phyloP scores from a whole-genome alignment of 2,113 vertebrate genomes.

The Mirounga angustirostris region DNA sequence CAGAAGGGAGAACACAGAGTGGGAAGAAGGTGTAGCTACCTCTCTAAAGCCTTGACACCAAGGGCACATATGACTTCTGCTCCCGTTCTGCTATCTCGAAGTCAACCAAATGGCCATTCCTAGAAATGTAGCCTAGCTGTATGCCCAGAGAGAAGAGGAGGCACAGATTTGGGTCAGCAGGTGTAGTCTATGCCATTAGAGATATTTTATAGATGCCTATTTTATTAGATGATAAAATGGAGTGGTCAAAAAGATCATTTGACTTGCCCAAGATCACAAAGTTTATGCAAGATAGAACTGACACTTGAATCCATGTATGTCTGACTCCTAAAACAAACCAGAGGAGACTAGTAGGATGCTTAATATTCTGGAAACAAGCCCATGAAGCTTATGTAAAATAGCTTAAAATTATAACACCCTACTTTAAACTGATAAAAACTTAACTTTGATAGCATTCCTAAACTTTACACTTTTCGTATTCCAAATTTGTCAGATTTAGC shows the following conservation, averaged over 20 bases:
- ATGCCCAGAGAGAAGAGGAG: background rate
- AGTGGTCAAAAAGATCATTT: background rate
- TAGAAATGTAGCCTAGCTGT: too few species aligned
- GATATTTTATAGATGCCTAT: background rate
- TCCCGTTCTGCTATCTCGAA: background rate
- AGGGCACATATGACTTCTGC: accelerated
- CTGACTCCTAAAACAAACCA: background rate
- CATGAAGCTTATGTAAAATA: background rate
- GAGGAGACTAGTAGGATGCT: background rate
- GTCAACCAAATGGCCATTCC: background rate
- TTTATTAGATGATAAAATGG: background rate
- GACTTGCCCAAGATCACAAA: background rate
- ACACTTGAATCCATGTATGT: background rate
- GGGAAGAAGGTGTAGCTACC: accelerated
- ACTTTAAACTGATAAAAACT: background rate
- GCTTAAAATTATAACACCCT: background rate
- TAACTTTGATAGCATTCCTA: background rate
- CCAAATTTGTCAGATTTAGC: background rate
- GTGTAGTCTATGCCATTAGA: background rate
- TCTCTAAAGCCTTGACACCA: background rate
- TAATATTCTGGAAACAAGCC: background rate
- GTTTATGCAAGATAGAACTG: background rate
- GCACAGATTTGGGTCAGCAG: background rate
- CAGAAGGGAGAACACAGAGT: background rate
- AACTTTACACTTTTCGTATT: background rate